Evolutionary conservation across 1,140 invertebrate species (phyloP), one percentile per base, ranked within the genome.

Genomic region (Chrysoperla carnea): DNA sequence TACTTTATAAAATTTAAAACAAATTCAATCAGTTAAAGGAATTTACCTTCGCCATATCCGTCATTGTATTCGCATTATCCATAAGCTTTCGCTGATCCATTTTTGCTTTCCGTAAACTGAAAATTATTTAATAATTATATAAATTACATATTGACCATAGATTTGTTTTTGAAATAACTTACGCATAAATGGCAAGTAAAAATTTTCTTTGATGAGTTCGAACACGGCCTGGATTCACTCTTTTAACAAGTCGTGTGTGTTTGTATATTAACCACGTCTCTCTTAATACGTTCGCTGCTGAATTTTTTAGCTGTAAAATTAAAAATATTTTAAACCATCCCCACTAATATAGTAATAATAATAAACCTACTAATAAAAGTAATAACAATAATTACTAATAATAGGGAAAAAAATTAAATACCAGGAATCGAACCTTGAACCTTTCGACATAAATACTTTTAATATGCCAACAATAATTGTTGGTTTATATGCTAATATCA

Each of bases 191-290:
- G 51, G 96, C 95, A 62, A 98, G 76, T 44, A 99, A 78, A 69
- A 99, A 99, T 71, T 99, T 99, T 67, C 96, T 76, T 68, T 99
- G 96, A 67, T 99, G 96, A 43, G 92, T 86, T 56, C 96, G 74
- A 50, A 99, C 94, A 64, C 89, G 78, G 45, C 86, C 83, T 39
- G 88, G 81, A 69, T 96, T 94, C 38, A 99, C 90, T 59, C 91
- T 79, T 69, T 97, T 96, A 51, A 95, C 92, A 52, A 99, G 75
- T 61, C 95, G 84, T 52, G 96, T 98, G 67, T 99, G 88, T 70
- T 99, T 99, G 70, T 99, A 99, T 60, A 99, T 99, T 54, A 99
- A 76, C 96, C 96, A 99, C 45, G 96, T 99, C 72, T 99, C 96
- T 56, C 96, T 73, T 50, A 99, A 72, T 46, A 99, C 96, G 69